phyloP scores from a whole-genome alignment of 1,140 invertebrate genomes.

The Listronotus bonariensis region DNA sequence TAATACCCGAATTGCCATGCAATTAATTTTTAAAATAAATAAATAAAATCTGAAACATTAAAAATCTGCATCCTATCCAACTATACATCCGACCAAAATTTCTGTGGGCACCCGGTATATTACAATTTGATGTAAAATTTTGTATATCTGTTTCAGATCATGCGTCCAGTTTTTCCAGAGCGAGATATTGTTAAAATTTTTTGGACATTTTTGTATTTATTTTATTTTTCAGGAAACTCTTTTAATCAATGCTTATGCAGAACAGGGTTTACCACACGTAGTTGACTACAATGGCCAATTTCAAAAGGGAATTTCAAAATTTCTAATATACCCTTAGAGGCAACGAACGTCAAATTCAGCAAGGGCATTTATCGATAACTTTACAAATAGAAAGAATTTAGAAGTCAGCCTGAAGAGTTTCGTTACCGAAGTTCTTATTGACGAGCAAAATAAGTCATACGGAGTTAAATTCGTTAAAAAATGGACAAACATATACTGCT shows the following conservation, averaged over 20 bases:
- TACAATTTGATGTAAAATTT: too few species aligned
- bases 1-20: too few species aligned
- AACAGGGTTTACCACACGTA: conserved; percentile 17
- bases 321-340: conserved; percentile 22
- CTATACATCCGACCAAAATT: too few species aligned
- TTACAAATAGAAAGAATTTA: conserved; percentile 28
- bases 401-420: too few species aligned
- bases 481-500: conserved; percentile 55
- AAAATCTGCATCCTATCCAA: too few species aligned
- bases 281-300: conserved; percentile 38
- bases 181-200: too few species aligned
- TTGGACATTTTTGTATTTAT: too few species aligned
- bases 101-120: too few species aligned
- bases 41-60: too few species aligned
- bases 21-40: too few species aligned
- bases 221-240: conserved; percentile 44
- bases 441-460: conserved; percentile 66
- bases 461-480: conserved; percentile 72
- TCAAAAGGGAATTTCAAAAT: conserved; percentile 44
- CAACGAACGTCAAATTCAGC: conserved; percentile 41
- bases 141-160: too few species aligned
- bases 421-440: conserved; percentile 70
- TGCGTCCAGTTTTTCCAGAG: too few species aligned
- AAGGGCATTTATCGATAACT: conserved; percentile 24
- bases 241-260: conserved; percentile 47